phyloP scores from a whole-genome alignment of 2,797 vertebrate species.

The Labeo calbasu region DNA sequence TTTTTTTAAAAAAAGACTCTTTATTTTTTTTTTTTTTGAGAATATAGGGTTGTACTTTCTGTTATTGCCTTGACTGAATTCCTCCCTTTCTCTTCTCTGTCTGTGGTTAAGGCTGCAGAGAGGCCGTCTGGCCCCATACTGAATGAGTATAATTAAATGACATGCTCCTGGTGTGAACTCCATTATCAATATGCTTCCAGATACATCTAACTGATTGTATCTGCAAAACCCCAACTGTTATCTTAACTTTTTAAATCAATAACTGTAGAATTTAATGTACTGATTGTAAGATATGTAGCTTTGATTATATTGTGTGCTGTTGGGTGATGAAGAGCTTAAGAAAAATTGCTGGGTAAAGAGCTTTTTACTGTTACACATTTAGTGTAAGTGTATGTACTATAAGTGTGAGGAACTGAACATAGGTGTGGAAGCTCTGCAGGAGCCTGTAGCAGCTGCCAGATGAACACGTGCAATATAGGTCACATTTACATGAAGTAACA shows the following conservation, averaged over 20 bases:
- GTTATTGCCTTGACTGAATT: background rate
- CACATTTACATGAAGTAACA: conserved; percentile 24
- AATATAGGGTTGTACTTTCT: background rate
- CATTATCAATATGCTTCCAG: conserved; percentile 29
- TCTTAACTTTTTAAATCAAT: conserved; percentile 26
- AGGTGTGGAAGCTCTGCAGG: background rate
- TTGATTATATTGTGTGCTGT: conserved; percentile 24
- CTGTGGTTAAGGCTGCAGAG: conserved; percentile 13
- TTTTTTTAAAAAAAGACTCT: background rate
- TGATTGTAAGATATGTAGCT: conserved; percentile 26
- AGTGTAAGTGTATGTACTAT: background rate
- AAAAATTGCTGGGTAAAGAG: conserved; percentile 20
- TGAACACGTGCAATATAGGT: conserved; percentile 9
- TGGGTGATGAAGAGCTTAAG: background rate
- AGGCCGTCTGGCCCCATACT: conserved; percentile 4
- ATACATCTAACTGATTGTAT: conserved; percentile 35
- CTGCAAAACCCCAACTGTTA: conserved; percentile 27
- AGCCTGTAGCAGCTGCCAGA: conserved; percentile 7
- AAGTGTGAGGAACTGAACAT: conserved; percentile 15
- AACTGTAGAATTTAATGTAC: conserved; percentile 19
- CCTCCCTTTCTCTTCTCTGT: conserved; percentile 1
- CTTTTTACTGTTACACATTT: conserved; percentile 18
- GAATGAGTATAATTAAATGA: conserved; percentile 39
- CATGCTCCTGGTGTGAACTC: conserved; percentile 44
- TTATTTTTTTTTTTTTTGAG: background rate